A percentile compares a stretch with the other conserved stretches of the same genome.
These are phyloP conservation scores for Apodemia zela DNA, from an alignment of 2,888 invertebrate genomes.

Conservation along the genomic window DNA sequence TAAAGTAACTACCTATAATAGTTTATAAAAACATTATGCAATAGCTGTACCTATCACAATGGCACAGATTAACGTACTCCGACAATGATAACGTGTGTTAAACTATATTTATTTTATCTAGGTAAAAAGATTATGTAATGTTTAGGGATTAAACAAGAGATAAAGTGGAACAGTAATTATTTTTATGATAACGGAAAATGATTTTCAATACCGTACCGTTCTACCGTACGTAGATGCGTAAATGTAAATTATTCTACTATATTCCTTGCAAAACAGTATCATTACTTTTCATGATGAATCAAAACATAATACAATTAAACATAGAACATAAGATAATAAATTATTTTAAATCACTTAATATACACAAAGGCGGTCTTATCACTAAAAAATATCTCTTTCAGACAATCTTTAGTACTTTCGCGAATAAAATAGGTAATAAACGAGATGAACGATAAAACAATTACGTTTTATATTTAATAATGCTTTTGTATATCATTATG, in stretches of 20 bases:
- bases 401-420: too few relatives aligned
- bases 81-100: slow-evolving; percentile 1
- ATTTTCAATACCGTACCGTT: neutral
- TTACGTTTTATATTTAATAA: too few relatives aligned
- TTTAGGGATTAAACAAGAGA: slow-evolving; percentile 10
- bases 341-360: too few relatives aligned
- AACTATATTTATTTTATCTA: slow-evolving; percentile 13
- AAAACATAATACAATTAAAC: too few relatives aligned
- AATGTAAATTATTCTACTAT: neutral
- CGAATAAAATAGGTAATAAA: too few relatives aligned
- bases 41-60: slow-evolving; percentile 2
- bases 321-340: too few relatives aligned
- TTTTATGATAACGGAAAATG: neutral
- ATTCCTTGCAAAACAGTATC: too few relatives aligned
- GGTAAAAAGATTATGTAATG: slow-evolving; percentile 6
- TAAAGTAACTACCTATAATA: neutral
- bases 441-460: too few relatives aligned
- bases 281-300: too few relatives aligned
- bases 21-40: slow-evolving; percentile 10
- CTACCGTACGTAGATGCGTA: neutral
- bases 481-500: too few relatives aligned
- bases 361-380: too few relatives aligned
- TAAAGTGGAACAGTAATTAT: neutral
- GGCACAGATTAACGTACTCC: slow-evolving; percentile 7
- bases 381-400: too few relatives aligned